phyloP scores from a whole-genome alignment of 2,113 vertebrate genomes.

The Struthidea cinerea region DNA sequence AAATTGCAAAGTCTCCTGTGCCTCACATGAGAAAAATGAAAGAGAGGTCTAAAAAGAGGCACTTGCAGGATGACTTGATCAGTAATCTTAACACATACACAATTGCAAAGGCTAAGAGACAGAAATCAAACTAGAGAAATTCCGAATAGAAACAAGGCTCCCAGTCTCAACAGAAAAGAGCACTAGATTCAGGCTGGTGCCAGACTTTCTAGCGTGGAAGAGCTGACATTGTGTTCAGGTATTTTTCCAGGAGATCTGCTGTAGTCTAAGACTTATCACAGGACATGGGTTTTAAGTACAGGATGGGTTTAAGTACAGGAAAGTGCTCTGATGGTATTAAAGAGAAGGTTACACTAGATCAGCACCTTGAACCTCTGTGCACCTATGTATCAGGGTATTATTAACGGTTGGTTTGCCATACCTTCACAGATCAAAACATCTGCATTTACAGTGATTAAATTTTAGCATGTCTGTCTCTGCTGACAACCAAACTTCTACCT shows the following conservation, averaged over 20 bases:
- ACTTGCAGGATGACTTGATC: not conserved
- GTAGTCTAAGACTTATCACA: not conserved
- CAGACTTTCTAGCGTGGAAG: not conserved
- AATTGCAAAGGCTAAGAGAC: not conserved
- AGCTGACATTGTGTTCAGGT: not conserved
- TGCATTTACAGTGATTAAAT: not conserved
- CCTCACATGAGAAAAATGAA: not conserved
- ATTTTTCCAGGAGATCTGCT: not conserved
- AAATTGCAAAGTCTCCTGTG: not conserved
- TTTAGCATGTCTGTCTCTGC: not conserved
- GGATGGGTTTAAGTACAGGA: not conserved
- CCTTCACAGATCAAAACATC: not conserved
- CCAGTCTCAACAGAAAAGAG: not conserved
- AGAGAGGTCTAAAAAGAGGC: not conserved
- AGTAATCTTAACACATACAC: not conserved
- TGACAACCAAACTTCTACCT: not conserved
- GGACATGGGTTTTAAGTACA: not conserved
- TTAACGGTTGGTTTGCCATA: not conserved
- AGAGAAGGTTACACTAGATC: not conserved
- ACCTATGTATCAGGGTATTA: not conserved
- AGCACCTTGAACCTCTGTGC: not conserved
- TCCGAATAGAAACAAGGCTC: not conserved
- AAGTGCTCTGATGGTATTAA: not conserved
- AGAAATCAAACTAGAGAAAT: not conserved
- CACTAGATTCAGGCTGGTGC: not conserved